A percentile compares a stretch with the other conserved stretches of the same genome.
Evolutionary conservation across 2,888 invertebrate genomes (phyloP).

Genomic region (Abrostola triplasia): DNA sequence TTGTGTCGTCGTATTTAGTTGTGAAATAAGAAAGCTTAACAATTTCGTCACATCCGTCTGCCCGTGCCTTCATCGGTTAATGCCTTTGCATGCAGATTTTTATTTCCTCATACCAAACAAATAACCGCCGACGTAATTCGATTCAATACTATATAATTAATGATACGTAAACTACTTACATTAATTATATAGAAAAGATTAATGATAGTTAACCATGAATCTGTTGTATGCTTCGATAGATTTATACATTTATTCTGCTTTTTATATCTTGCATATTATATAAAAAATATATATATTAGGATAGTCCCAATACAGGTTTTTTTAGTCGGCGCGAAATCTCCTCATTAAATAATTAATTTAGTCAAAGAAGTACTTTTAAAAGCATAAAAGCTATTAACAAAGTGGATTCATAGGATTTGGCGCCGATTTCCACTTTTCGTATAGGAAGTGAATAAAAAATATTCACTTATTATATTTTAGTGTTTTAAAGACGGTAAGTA

Average conservation of each 20-base stretch:
- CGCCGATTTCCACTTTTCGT: too few relatives aligned
- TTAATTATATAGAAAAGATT: conserved; percentile 16
- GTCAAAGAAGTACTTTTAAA: too few relatives aligned
- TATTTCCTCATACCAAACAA: conserved; percentile 31
- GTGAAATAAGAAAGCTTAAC: conserved; percentile 19
- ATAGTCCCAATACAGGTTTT: too few relatives aligned
- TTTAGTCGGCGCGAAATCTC: too few relatives aligned
- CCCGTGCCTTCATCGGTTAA: conserved; percentile 15
- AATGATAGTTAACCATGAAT: conserved; percentile 9
- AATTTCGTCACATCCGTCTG: conserved; percentile 17
- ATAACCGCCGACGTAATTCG: conserved; percentile 18
- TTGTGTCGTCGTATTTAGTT: not conserved
- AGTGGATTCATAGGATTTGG: too few relatives aligned
- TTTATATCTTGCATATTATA: not conserved
- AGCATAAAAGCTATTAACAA: too few relatives aligned
- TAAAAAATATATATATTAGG: too few relatives aligned
- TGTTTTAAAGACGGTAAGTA: too few relatives aligned
- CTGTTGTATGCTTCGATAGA: not conserved
- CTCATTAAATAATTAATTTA: too few relatives aligned
- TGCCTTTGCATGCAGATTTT: conserved; percentile 1
- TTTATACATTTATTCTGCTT: not conserved
- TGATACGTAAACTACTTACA: conserved; percentile 25
- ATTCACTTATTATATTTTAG: too few relatives aligned
- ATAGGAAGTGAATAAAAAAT: too few relatives aligned
- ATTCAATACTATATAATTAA: conserved; percentile 25